Base-by-base conservation (phyloP, 2,113 vertebrate genomes). In the Tragelaphus buxtoni region DNA sequence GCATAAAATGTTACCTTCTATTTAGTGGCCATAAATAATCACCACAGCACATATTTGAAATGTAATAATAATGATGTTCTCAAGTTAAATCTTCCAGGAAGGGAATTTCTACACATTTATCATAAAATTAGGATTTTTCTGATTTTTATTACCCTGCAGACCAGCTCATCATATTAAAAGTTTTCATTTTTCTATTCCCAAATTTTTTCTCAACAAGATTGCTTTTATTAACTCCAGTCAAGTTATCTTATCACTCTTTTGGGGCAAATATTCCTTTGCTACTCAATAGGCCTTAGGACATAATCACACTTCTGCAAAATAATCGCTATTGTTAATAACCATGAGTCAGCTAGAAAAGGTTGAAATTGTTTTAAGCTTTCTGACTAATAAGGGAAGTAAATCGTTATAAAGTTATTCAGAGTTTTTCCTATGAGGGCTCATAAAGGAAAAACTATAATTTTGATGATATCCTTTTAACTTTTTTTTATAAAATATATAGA, bases 311-410 rank as follows among this genome's bases (percentile, higher is more conserved):
- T 93, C 53, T 65, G 18, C 7, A 84, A 94, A 94, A 90, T 88
- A 93, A 80, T 1, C 61, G 28, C 81, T 81, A 61, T 17, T 81
- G 1, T 56, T 93, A 63, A 84, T 82, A 94, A 85, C 56, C 8
- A 89, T 53, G 35, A 91, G 24, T 85, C 51, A 97, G 17, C 20
- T 63, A 77, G 9, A 95, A 88, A 90, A 93, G 9, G 1, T 63
- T 90, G 85, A 95, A 61, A 12, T 80, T 94, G 18, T 80, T 88
- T 72, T 63, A 88, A 84, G 45, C 49, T 93, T 87, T 97, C 30
- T 76, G 32, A 91, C 79, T 91, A 74, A 91, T n/a, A 80, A 93
- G 24, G 26, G 84, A 83, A 91, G 17, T 11, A 92, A 83, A 2
- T 22, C 90, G 55, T 81, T 28, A 94, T 69, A 61, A 76, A 76